Evolutionary conservation across 2,888 invertebrate species (phyloP).

Genomic region (Drosophila glabriapex): DNA sequence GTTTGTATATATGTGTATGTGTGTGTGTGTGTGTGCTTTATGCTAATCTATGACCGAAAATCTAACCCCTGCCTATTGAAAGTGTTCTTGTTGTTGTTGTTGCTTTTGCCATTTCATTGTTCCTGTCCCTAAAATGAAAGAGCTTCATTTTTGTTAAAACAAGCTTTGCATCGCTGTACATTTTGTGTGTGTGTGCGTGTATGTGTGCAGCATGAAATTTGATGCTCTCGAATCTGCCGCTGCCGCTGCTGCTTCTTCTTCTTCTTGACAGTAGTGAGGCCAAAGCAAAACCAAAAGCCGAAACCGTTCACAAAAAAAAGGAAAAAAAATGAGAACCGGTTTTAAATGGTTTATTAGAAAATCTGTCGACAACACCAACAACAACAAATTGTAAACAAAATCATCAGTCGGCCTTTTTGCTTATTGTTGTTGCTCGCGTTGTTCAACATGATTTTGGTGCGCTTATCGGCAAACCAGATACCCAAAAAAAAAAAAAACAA

Average conservation of each 20-base stretch:
- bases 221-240: slow-evolving; percentile 64
- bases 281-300: slow-evolving; percentile 61
- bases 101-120: slow-evolving; percentile 40
- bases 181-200: slow-evolving; percentile 6
- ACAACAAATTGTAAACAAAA: slow-evolving; percentile 75
- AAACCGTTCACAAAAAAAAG: slow-evolving; percentile 68
- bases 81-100: slow-evolving; percentile 60
- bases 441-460: slow-evolving; percentile 54
- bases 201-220: slow-evolving; percentile 72
- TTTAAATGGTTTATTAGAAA: slow-evolving; percentile 78
- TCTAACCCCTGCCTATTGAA: slow-evolving; percentile 71
- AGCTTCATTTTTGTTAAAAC: slow-evolving; percentile 75
- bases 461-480: slow-evolving; percentile 70
- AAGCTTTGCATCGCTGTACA: slow-evolving; percentile 59
- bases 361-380: slow-evolving; percentile 65
- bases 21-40: slow-evolving; percentile 52
- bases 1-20: slow-evolving; percentile 9
- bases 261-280: slow-evolving; percentile 56
- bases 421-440: slow-evolving; percentile 50
- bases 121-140: slow-evolving; percentile 56
- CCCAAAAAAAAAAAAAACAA: slow-evolving; percentile 22
- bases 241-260: slow-evolving; percentile 38
- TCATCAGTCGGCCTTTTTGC: slow-evolving; percentile 56
- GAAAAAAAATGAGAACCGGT: slow-evolving; percentile 69
- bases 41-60: slow-evolving; percentile 74